Conservation (phyloP, 1,140 invertebrate genomes). For the Leptinotarsa texana region DNA sequence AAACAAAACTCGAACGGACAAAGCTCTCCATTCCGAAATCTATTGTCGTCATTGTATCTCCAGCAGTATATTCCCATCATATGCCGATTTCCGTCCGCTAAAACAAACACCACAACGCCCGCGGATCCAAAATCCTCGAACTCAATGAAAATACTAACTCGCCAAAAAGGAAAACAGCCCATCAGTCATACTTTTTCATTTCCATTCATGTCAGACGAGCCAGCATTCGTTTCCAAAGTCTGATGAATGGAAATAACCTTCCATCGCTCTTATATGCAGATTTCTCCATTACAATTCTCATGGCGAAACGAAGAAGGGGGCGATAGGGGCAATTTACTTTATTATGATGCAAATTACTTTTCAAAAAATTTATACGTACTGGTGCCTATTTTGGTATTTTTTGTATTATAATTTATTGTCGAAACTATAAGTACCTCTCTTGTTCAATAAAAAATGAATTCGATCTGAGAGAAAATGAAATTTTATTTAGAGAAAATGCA, state of each 20-base stretch:
- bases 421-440: too few relatives aligned
- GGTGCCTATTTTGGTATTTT: too few relatives aligned
- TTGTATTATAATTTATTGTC: too few relatives aligned
- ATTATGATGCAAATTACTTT: too few relatives aligned
- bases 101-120: background rate
- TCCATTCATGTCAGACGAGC: slow-evolving; percentile 13
- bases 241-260: slow-evolving; percentile 26
- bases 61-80: too few relatives aligned
- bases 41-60: too few relatives aligned
- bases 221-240: slow-evolving; percentile 21
- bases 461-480: too few relatives aligned
- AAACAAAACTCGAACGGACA: too few relatives aligned
- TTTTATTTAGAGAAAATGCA: too few relatives aligned
- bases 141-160: background rate
- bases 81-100: background rate
- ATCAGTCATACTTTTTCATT: slow-evolving; percentile 25
- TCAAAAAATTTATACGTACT: too few relatives aligned
- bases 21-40: too few relatives aligned
- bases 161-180: background rate
- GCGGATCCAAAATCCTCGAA: background rate
- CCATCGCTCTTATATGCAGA: slow-evolving; percentile 17
- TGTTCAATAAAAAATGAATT: too few relatives aligned
- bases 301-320: background rate
- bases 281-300: slow-evolving; percentile 6
- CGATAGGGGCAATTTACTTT: background rate